phyloP scores from a whole-genome alignment of 2,113 vertebrate genomes.

The Nipponia nippon region DNA sequence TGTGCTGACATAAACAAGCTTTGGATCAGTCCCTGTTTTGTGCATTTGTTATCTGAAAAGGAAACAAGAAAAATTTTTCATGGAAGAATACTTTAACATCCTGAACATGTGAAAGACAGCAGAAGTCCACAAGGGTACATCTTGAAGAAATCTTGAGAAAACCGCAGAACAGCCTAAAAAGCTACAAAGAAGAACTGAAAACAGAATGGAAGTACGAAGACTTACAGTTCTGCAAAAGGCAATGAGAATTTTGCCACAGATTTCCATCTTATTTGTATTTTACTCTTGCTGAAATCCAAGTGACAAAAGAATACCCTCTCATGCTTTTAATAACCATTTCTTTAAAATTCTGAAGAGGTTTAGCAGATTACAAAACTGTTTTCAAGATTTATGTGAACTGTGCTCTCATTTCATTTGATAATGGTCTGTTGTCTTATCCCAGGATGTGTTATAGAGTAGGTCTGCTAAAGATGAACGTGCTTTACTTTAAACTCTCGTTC shows the following conservation, averaged over 20 bases:
- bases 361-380: neutral
- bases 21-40: neutral
- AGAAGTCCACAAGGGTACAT: neutral
- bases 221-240: neutral
- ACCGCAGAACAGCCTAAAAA: neutral
- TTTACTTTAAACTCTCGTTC: neutral
- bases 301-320: neutral
- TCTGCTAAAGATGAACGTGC: neutral
- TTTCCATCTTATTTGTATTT: neutral
- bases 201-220: neutral
- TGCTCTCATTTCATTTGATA: neutral
- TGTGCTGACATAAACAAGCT: neutral
- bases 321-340: neutral
- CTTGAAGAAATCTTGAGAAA: neutral
- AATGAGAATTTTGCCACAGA: neutral
- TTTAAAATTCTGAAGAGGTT: neutral
- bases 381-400: neutral
- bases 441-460: neutral
- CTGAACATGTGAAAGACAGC: neutral
- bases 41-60: neutral
- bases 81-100: neutral
- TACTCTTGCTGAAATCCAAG: neutral
- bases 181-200: neutral
- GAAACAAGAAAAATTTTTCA: neutral
- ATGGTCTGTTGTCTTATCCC: neutral